Evolutionary conservation across 1,140 invertebrate genomes (phyloP).

Genomic region (Samia ricini): DNA sequence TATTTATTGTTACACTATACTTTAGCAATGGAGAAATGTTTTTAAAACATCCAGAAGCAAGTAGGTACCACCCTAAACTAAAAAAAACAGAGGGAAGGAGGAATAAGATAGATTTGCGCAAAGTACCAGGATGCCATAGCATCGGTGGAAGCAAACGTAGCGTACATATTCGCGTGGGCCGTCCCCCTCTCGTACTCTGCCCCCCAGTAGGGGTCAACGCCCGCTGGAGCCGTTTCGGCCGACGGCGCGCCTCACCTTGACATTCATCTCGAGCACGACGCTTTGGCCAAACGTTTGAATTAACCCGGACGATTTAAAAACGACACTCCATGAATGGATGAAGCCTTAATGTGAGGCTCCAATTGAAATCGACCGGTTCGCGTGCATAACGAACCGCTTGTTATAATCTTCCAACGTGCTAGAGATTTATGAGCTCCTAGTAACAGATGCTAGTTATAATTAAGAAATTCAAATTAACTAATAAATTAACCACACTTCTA

Average conservation of each 20-base stretch:
- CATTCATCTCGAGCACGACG: slow-evolving; percentile 71
- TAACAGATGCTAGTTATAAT: slow-evolving; percentile 17
- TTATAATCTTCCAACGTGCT: background rate
- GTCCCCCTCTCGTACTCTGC: slow-evolving; percentile 34
- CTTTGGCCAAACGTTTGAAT: slow-evolving; percentile 67
- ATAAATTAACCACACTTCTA: no score
- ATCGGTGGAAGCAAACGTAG: slow-evolving; percentile 59
- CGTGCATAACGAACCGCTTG: background rate
- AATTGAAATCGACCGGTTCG: slow-evolving; percentile 17
- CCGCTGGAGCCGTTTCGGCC: slow-evolving; percentile 68
- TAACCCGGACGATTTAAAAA: slow-evolving; percentile 51
- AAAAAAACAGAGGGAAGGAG: slow-evolving; percentile 10
- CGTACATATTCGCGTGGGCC: slow-evolving; percentile 74
- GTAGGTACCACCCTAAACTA: background rate
- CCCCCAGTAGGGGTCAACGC: slow-evolving; percentile 45
- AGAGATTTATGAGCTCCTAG: slow-evolving; percentile 23
- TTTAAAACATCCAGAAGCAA: no score
- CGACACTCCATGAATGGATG: slow-evolving; percentile 24
- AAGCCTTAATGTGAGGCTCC: slow-evolving; percentile 17
- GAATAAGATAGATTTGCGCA: slow-evolving; percentile 37
- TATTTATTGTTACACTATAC: no score
- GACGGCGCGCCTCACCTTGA: slow-evolving; percentile 75
- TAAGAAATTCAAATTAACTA: slow-evolving; percentile 27
- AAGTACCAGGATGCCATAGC: slow-evolving; percentile 64
- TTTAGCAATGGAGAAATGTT: no score